These are phyloP conservation scores for Caloenas nicobarica DNA, from an alignment of 2,113 vertebrate genomes.

Conservation along the genomic window DNA sequence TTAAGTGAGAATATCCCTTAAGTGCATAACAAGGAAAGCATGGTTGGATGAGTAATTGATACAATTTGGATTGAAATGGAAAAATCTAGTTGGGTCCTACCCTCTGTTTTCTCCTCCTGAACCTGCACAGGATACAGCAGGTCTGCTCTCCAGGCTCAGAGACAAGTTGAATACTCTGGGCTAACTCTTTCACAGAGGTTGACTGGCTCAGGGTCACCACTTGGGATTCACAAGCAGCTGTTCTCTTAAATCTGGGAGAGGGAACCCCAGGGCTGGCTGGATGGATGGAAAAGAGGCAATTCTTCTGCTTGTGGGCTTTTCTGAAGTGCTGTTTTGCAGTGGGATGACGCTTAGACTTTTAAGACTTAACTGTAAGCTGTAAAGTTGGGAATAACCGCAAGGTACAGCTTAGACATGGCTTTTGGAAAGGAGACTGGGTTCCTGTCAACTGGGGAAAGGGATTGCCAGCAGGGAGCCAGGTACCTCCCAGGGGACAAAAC, in stretches of 20 bases:
- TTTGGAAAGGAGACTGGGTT: neutral
- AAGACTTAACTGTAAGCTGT: neutral
- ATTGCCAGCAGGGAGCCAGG: neutral
- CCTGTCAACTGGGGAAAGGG: neutral
- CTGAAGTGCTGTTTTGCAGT: neutral
- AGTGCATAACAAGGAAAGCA: neutral
- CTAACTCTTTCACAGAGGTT: neutral
- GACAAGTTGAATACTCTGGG: neutral
- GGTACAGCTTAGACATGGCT: neutral
- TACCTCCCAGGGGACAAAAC: neutral
- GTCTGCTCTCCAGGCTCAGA: neutral
- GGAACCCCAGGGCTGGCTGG: neutral
- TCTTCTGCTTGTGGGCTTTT: neutral
- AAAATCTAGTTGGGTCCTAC: neutral
- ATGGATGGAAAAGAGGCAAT: neutral
- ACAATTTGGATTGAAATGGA: neutral
- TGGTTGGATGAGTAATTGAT: neutral
- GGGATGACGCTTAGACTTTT: neutral
- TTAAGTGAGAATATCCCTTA: conserved; percentile 1
- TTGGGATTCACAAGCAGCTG: neutral
- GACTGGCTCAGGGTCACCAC: neutral
- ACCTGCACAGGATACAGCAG: neutral
- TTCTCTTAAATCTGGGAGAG: neutral
- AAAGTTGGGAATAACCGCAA: neutral
- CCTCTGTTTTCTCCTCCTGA: neutral